Evolutionary conservation across 2,888 invertebrate species (phyloP).

Genomic region (Dicranocentrus wangi): DNA sequence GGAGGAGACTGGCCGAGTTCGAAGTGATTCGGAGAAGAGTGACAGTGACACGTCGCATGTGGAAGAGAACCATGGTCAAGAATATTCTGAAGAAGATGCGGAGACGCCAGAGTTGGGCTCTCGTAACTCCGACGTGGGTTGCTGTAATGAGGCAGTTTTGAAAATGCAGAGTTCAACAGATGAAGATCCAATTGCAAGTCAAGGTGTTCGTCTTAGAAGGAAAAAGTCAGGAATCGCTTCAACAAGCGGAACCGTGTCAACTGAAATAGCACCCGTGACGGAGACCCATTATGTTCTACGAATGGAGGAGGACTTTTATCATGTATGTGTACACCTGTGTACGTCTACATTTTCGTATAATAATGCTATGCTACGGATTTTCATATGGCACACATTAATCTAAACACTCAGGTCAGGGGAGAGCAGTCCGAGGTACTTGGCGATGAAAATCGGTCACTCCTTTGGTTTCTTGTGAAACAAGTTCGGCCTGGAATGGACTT

Average conservation of each 20-base stretch:
- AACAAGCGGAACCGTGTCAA: neutral
- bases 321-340: conserved; percentile 47
- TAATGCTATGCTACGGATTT: neutral
- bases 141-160: conserved; percentile 40
- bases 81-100: conserved; percentile 66
- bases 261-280: conserved; percentile 34
- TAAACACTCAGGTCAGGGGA: conserved; percentile 78
- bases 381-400: neutral
- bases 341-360: neutral
- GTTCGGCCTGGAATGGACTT: conserved; percentile 89
- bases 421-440: conserved; percentile 93
- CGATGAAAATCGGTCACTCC: conserved; percentile 94
- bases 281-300: conserved; percentile 61
- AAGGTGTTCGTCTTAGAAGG: conserved; percentile 53
- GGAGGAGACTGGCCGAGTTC: conserved; percentile 65
- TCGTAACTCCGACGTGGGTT: conserved; percentile 39
- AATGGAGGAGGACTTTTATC: conserved; percentile 68
- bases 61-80: conserved; percentile 65
- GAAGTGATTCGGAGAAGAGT: conserved; percentile 70
- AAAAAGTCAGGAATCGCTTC: conserved; percentile 44
- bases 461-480: conserved; percentile 96
- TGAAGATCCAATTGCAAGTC: conserved; percentile 39
- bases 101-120: conserved; percentile 48
- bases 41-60: conserved; percentile 72
- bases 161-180: conserved; percentile 33